These are phyloP conservation scores for Lophotis ruficrista DNA, from an alignment of 2,113 vertebrate genomes.

Conservation along the genomic window DNA sequence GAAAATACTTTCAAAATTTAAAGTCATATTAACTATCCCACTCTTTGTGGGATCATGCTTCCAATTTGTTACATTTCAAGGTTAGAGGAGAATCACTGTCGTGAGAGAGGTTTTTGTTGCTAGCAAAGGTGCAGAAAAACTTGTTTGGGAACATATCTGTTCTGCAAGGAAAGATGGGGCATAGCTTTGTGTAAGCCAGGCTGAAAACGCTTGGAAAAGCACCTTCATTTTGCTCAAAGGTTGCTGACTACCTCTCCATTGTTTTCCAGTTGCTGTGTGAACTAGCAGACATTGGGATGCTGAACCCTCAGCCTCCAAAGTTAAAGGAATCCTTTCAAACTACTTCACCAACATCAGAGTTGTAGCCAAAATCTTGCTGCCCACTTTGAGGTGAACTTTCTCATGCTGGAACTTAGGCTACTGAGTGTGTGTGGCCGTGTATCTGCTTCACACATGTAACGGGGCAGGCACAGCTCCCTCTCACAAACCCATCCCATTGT, in stretches of 20 bases:
- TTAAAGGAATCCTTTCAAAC: background rate
- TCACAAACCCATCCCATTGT: background rate
- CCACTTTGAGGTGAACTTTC: background rate
- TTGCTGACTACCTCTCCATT: background rate
- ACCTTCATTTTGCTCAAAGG: background rate
- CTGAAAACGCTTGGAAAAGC: background rate
- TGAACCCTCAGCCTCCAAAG: background rate
- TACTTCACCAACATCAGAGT: background rate
- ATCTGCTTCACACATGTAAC: background rate
- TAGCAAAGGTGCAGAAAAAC: background rate
- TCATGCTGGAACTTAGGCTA: background rate
- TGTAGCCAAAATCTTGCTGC: background rate
- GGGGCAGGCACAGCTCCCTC: background rate
- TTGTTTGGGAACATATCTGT: background rate
- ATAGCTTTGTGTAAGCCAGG: background rate
- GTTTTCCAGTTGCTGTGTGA: background rate
- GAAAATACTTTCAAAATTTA: background rate
- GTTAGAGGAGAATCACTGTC: background rate
- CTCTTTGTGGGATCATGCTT: background rate
- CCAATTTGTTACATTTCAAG: background rate
- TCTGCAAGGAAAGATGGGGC: background rate
- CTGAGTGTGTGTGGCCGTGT: accelerated
- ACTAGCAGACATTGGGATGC: background rate
- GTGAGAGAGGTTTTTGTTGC: background rate
- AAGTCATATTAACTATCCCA: background rate